Base-by-base conservation (phyloP, 2,113 vertebrate genomes). In the Natator depressus region DNA sequence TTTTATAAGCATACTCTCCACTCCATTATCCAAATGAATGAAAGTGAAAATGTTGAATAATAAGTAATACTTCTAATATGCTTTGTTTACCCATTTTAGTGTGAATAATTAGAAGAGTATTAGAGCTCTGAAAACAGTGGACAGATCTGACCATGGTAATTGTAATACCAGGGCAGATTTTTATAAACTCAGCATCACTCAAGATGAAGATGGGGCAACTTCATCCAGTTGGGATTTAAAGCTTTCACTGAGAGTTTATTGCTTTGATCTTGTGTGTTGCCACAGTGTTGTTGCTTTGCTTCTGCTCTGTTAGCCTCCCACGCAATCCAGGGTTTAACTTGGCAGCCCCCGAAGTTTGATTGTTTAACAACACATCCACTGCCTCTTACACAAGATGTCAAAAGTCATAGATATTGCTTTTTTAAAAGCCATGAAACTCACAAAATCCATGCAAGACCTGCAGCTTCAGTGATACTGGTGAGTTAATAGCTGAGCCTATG, bases 311-410 rank as follows among this genome's bases (percentile, higher is more conserved):
- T 78, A 27, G 75, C 69, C 76, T 88, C 55, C 57, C 82, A 84
- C 24, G 4, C 20, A 89, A 53, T 80, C 25, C 13, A 65, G 89
- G 24, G 11, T 95, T 95, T 97, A 92, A 87, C 89, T 95, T 95
- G 93, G 88, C 91, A 92, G 6, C n/a, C 87, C 54, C 65, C 42
- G 16, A 22, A 69, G 31, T 85, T 54, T 25, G 59, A 24, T 25
- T 95, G 82, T 96, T 97, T 97, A 90, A 85, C 50, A 94, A 95
- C 91, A 59, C 42, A 93, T 95, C 94, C 96, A 51, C 96, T 95
- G 93, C 89, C 95, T 96, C 93, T 97, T 96, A 76, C 97, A n/a
- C 89, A 97, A 97, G 42, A 84, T 90, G 42, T 95, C 92, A 87
- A 89, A 97, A 93, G 93, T 92, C 91, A 59, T 51, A 47, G 65